Percentiles rank a stretch among this genome's conserved stretches.
phyloP scores from a whole-genome alignment of 2,797 vertebrate genomes.

The Diceros bicornis region DNA sequence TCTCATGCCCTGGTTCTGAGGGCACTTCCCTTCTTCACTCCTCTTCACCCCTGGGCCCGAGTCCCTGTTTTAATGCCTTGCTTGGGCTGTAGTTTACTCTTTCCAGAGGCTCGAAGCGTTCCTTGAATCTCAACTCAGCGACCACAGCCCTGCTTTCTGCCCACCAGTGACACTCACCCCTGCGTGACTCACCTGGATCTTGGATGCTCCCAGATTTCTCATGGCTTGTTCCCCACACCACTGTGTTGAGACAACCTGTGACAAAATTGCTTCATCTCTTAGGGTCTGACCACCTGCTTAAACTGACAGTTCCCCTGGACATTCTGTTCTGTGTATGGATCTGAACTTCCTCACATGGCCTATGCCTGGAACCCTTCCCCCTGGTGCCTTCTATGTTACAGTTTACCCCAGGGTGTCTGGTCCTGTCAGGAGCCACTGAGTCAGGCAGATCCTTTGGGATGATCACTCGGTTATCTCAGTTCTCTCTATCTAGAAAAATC shows the following conservation, averaged over 20 bases:
- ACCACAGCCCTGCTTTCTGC: not conserved
- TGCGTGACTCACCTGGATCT: not conserved
- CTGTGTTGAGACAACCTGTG: not conserved
- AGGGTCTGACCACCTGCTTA: not conserved
- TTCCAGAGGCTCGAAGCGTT: not conserved
- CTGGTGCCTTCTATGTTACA: accelerated
- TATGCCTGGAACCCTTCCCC: not conserved
- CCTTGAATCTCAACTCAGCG: not conserved
- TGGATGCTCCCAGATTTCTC: not conserved
- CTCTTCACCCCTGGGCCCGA: not conserved
- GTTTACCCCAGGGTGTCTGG: not conserved
- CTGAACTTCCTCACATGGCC: not conserved
- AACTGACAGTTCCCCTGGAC: not conserved
- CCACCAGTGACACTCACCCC: not conserved
- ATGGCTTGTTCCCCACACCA: not conserved
- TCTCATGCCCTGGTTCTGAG: not conserved
- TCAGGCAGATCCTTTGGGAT: not conserved
- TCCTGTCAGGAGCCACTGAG: not conserved
- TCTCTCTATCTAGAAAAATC: not conserved
- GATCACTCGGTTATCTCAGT: not conserved
- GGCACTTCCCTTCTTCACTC: not conserved
- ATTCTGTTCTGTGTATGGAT: not conserved
- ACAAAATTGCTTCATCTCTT: not conserved
- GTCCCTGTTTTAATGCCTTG: not conserved
- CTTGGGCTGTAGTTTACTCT: not conserved